Evolutionary conservation across 2,113 vertebrate species (phyloP).

Genomic region (Camelus dromedarius): DNA sequence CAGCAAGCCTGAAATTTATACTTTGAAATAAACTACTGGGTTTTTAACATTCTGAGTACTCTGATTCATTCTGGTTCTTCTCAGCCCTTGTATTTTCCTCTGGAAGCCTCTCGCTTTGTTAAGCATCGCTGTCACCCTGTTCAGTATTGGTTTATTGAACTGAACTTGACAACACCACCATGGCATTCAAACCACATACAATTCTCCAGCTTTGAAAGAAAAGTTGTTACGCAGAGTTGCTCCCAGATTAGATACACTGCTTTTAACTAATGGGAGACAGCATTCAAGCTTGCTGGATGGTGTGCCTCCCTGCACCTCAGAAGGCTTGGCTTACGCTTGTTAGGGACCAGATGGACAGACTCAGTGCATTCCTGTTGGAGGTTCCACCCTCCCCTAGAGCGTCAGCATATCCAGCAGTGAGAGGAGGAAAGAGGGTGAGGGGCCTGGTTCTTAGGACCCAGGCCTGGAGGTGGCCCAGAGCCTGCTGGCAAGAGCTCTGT

Average conservation of each 20-base stretch:
- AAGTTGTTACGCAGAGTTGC: background rate
- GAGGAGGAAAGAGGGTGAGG: background rate
- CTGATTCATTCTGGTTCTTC: constrained; percentile 78
- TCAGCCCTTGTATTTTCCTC: background rate
- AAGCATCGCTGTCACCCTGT: background rate
- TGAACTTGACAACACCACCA: background rate
- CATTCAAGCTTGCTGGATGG: background rate
- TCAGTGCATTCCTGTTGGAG: background rate
- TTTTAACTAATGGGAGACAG: background rate
- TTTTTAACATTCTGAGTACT: constrained; percentile 86
- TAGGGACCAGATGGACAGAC: background rate
- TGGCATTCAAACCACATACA: background rate
- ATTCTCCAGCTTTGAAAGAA: background rate
- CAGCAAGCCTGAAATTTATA: constrained; percentile 89
- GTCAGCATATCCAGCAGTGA: background rate
- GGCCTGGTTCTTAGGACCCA: background rate
- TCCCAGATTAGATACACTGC: background rate
- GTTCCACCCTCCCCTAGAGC: background rate
- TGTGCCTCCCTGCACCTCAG: background rate
- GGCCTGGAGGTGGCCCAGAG: background rate
- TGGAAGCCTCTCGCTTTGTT: background rate
- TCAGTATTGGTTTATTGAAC: background rate
- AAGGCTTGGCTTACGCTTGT: background rate
- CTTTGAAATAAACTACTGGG: constrained; percentile 91
- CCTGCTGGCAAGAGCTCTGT: background rate